Conservation (phyloP, 2,888 invertebrate species). For the Coleophora flavipennella region DNA sequence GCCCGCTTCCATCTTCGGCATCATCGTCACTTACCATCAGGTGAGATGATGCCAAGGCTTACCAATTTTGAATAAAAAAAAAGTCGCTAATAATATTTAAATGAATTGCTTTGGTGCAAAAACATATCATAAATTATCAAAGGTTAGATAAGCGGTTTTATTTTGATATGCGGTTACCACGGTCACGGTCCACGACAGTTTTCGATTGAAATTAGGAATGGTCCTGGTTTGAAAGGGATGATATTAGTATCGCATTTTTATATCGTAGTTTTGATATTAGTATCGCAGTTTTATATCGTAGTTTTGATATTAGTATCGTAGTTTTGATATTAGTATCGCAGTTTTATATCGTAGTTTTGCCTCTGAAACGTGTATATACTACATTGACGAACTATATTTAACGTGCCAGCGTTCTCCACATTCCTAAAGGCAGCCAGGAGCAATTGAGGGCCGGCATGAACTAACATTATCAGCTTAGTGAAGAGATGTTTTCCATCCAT, state of each 20-base stretch:
- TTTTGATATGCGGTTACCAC: conserved; percentile 13
- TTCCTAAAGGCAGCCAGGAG: background rate
- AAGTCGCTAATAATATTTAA: conserved; percentile 8
- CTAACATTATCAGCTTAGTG: background rate
- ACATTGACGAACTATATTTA: background rate
- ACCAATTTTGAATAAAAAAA: too few species aligned
- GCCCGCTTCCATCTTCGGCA: too few species aligned
- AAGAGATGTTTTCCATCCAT: background rate
- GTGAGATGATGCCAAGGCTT: background rate
- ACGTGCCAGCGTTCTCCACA: background rate
- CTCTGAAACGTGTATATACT: background rate
- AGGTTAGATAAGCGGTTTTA: too few species aligned
- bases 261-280: too few species aligned
- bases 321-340: background rate
- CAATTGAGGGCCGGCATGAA: background rate
- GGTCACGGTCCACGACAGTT: too few species aligned
- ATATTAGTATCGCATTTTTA: too few species aligned
- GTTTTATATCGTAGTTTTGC: background rate
- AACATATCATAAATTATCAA: conserved; percentile 9
- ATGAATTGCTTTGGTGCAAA: conserved; percentile 8
- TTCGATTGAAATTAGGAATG: background rate
- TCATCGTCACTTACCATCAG: background rate
- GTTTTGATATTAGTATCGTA: too few species aligned
- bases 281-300: too few species aligned
- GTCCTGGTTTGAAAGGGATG: conserved; percentile 5